Percentiles rank a stretch among this genome's conserved stretches.
phyloP scores from a whole-genome alignment of 2,888 invertebrate genomes.

The Merodon equestris region DNA sequence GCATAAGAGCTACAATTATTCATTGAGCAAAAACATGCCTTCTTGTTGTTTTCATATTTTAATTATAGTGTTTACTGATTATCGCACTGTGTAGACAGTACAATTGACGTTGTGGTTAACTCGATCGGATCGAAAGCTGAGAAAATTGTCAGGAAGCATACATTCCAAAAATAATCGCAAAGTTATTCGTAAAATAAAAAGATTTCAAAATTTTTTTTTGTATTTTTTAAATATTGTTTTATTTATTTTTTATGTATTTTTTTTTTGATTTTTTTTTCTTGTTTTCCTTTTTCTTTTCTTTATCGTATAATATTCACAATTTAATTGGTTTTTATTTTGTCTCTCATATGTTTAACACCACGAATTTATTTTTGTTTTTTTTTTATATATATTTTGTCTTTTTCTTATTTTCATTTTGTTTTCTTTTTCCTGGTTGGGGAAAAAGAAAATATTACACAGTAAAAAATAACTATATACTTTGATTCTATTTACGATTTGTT shows the following conservation, averaged over 20 bases:
- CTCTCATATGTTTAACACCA: constrained; percentile 70
- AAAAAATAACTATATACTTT: constrained; percentile 68
- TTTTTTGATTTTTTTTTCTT: constrained; percentile 51
- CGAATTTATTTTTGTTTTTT: constrained; percentile 58
- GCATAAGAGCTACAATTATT: no score
- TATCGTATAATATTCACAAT: constrained; percentile 73
- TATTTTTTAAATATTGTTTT: constrained; percentile 68
- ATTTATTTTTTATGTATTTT: constrained; percentile 68
- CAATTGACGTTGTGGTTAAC: no score
- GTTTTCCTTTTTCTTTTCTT: constrained; percentile 42
- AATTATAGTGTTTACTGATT: no score
- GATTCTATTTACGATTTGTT: constrained; percentile 60
- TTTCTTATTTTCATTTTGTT: constrained; percentile 44
- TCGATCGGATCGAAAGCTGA: no score
- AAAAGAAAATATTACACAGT: constrained; percentile 67
- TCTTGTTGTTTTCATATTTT: no score
- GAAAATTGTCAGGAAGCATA: constrained; percentile 5
- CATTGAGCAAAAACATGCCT: no score
- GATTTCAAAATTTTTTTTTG: constrained; percentile 42
- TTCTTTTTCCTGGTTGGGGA: constrained; percentile 53
- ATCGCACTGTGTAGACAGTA: no score
- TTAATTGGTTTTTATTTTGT: constrained; percentile 72
- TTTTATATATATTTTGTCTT: constrained; percentile 23
- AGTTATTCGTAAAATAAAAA: constrained; percentile 47
- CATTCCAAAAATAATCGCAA: constrained; percentile 19